Evolutionary conservation across 2,113 vertebrate genomes (phyloP), one percentile per base, ranked within the genome.

Genomic region (Galemys pyrenaicus): DNA sequence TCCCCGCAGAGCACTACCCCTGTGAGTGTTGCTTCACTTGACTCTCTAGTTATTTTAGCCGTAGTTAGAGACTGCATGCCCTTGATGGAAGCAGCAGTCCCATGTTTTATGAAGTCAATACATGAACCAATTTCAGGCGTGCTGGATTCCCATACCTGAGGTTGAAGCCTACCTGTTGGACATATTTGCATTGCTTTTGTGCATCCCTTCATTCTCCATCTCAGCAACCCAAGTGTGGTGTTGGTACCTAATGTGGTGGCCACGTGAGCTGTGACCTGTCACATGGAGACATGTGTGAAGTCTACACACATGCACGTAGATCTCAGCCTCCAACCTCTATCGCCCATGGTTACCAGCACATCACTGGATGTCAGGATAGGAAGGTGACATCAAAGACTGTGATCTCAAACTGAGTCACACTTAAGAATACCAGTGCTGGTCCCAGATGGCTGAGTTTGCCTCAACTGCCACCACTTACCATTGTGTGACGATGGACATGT

Each of bases 361-460:
- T n/a, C 13, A 1, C 19, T 0, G 4, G 70, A 64, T 49, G 49
- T 9, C 82, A 32, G 11, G 35, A 20, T 51, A 37, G 60, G 64
- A 77, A 54, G 44, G 4, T 3, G 19, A 60, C 26, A 24, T 85
- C 17, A 30, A 56, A 74, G 54, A 74, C 4, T 1, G 0, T 22
- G 0, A 37, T 32, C 67, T 20, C 30, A 20, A 46, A n/a, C 12
- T 39, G 3, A 37, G 17, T 22, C 1, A 3, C 4, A 4, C 3
- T 24, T 16, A 41, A 12, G 46, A 70, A n/a, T 5, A 32, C 2
- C 17, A 73, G 17, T 22, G 65, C 9, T 39, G 26, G 22, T 24
- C 16, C 10, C 19, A 65, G 19, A 19, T 5, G 20, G 9, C 28
- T 32, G 32, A 9, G 2, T 51, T 86, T 62, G 35, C 17, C 3